phyloP scores from a whole-genome alignment of 2,797 vertebrate genomes.

The Heliangelus exortis region DNA sequence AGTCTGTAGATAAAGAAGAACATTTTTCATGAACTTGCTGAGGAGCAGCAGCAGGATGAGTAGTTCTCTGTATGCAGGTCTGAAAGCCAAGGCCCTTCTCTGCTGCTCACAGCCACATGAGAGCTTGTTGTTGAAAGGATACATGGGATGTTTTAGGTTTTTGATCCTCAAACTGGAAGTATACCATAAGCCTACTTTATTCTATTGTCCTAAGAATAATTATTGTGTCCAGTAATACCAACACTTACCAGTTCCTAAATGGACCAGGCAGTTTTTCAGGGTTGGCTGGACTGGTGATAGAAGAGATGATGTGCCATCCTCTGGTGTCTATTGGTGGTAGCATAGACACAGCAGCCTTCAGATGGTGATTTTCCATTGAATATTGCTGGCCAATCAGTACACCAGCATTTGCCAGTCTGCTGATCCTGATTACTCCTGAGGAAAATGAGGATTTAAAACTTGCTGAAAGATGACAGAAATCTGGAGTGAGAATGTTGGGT shows the following conservation, averaged over 20 bases:
- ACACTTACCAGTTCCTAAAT: background rate
- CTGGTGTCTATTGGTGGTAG: background rate
- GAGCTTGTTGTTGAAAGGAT: background rate
- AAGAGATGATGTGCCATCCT: too few relatives aligned
- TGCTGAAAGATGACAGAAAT: background rate
- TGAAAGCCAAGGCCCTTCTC: background rate
- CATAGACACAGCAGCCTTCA: background rate
- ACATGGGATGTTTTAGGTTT: background rate
- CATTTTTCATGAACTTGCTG: background rate
- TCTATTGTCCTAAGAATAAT: background rate
- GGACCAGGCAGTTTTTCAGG: background rate
- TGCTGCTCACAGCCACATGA: background rate
- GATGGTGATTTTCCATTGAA: background rate
- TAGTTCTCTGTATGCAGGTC: background rate
- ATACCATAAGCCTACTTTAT: background rate
- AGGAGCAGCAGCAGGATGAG: background rate
- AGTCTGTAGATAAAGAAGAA: background rate
- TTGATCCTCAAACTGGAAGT: background rate
- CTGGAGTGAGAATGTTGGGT: background rate
- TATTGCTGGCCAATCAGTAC: background rate
- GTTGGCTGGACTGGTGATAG: background rate
- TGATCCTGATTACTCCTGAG: slow-evolving; percentile 19
- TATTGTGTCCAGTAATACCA: background rate
- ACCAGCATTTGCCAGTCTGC: background rate
- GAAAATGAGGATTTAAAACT: background rate